These are phyloP conservation scores for Callocephalon fimbriatum DNA, from an alignment of 2,113 vertebrate genomes.

Conservation along the genomic window DNA sequence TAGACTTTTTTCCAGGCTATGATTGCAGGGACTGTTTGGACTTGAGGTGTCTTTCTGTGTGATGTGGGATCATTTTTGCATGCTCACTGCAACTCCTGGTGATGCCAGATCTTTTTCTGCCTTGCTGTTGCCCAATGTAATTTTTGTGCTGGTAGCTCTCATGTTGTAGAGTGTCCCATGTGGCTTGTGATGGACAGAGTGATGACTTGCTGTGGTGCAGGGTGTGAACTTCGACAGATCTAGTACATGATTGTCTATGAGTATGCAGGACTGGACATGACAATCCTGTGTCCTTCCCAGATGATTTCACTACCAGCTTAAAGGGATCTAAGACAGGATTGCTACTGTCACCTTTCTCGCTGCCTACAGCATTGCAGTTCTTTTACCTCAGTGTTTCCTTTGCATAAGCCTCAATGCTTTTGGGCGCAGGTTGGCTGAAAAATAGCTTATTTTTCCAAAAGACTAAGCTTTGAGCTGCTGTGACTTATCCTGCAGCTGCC, in stretches of 20 bases:
- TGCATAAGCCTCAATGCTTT: neutral
- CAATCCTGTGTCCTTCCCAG: neutral
- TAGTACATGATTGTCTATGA: neutral
- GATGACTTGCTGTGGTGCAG: neutral
- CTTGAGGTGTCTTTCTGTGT: neutral
- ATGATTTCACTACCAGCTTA: neutral
- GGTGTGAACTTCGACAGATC: neutral
- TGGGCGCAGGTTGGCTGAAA: neutral
- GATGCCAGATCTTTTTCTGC: neutral
- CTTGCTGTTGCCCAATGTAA: neutral
- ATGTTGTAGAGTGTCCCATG: neutral
- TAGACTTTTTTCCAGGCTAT: neutral
- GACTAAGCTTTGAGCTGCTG: neutral
- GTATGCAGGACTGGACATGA: neutral
- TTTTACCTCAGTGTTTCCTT: neutral
- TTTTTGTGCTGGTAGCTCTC: neutral
- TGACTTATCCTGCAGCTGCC: neutral
- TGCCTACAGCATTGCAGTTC: neutral
- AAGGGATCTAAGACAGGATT: neutral
- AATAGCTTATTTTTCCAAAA: neutral
- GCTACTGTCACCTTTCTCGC: neutral
- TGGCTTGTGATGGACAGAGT: neutral
- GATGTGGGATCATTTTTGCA: neutral
- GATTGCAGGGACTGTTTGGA: neutral
- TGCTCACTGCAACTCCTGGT: neutral